Evolutionary conservation across 2,888 invertebrate genomes (phyloP), one percentile per base, ranked within the genome.

Genomic region (Tenthredo mesomela): DNA sequence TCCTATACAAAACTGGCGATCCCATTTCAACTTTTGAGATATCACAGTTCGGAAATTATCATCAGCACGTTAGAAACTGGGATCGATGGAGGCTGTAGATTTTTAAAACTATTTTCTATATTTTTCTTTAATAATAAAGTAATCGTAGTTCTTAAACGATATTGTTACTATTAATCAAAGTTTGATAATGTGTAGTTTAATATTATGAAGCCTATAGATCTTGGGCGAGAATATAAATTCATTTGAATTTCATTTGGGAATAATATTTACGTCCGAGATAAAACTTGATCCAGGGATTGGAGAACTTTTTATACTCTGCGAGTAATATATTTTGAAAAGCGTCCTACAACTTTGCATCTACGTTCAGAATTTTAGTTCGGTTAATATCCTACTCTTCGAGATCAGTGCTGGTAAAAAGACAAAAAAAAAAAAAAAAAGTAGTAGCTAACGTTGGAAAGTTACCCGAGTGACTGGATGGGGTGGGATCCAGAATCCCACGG

Each of bases 401-500:
- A 87, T 78, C 87, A 85, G 82, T 47, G 65, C 70, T 85, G 84
- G 86, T 83, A 84, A 87, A 86, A 84, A 87, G 86, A 2, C 2
- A 33, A 33, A 33, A 33, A 33, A 33, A 50, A 50, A 18, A 18
- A 50, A 84, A 84, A 87, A 86, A 84, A 87, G 87, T 87, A 87
- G 87, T 88, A 87, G 87, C 87, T 86, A 88, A 87, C 88, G 87
- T 85, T 88, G 89, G 89, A 91, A 91, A 91, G 91, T 91, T 90
- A 88, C 87, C 86, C 87, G 87, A 88, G 88, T 88, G 87, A 88
- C 88, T 88, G 88, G 54, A 54, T 89, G 90, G 71, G 70, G 90
- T 90, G 89, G 91, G 89, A 92, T 92, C 90, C 90, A 90, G 90
- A 88, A 86, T 89, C 92, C 91, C 92, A 84, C 85, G 92, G 92